Percentiles rank a stretch among this genome's conserved stretches.
These are phyloP conservation scores for Dryocosmus kuriphilus DNA, from an alignment of 2,888 invertebrate genomes.

Conservation along the genomic window DNA sequence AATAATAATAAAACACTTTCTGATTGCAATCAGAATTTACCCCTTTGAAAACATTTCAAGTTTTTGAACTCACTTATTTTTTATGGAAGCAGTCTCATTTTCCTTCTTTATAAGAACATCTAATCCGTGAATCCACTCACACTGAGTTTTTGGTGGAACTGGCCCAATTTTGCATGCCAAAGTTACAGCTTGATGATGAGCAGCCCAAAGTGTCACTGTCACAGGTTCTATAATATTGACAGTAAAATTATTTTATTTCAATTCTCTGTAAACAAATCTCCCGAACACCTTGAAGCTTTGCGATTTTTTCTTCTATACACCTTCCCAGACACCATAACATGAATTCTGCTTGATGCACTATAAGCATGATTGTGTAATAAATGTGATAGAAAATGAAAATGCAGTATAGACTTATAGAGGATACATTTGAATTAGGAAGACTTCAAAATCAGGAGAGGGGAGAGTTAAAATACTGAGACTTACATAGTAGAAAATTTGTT, in stretches of 20 bases:
- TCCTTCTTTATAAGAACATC: slow-evolving; percentile 63
- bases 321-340: neutral
- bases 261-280: neutral
- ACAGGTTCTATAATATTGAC: slow-evolving; percentile 71
- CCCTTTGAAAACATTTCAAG: too few species aligned
- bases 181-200: slow-evolving; percentile 72
- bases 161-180: slow-evolving; percentile 71
- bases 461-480: slow-evolving; percentile 19
- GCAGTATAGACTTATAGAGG: neutral
- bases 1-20: too few species aligned
- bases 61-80: slow-evolving; percentile 57
- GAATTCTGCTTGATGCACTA: slow-evolving; percentile 9
- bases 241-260: neutral
- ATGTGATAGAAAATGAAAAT: slow-evolving; percentile 15
- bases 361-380: slow-evolving; percentile 36
- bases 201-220: slow-evolving; percentile 71
- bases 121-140: slow-evolving; percentile 71
- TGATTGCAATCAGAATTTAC: too few species aligned
- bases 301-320: slow-evolving; percentile 20
- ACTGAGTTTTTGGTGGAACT: slow-evolving; percentile 63
- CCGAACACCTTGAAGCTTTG: slow-evolving; percentile 34
- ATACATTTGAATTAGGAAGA: neutral
- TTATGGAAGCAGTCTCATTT: slow-evolving; percentile 55
- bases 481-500: slow-evolving; percentile 25
- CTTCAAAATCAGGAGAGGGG: slow-evolving; percentile 5